These are phyloP conservation scores for Myripristis jacobus DNA, from an alignment of 2,797 vertebrate genomes.

Conservation along the genomic window DNA sequence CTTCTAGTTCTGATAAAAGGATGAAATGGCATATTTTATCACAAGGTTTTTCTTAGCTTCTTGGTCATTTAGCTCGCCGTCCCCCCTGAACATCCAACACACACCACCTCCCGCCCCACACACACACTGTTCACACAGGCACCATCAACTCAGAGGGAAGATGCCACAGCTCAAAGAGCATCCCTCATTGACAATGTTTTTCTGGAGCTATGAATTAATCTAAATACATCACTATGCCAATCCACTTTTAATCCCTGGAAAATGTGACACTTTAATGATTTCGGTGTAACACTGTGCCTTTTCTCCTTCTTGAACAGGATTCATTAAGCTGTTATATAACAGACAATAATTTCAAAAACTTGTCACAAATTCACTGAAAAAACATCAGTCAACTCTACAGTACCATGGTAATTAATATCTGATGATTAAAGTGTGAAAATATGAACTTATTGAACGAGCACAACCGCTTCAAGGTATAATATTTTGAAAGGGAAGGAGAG, in stretches of 20 bases:
- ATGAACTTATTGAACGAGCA: background rate
- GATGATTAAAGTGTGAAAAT: constrained; percentile 3
- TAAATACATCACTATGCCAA: too few species aligned
- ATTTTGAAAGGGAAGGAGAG: background rate
- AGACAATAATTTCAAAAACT: too few species aligned
- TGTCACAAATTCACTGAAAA: background rate
- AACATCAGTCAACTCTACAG: background rate
- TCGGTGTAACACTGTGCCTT: background rate
- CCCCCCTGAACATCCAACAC: too few species aligned
- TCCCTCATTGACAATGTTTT: too few species aligned
- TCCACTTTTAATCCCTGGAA: background rate
- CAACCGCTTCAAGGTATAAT: constrained; percentile 9
- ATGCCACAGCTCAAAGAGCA: too few species aligned
- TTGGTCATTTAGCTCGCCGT: too few species aligned
- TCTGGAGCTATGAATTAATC: too few species aligned
- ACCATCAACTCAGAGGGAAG: too few species aligned
- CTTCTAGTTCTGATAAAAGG: background rate
- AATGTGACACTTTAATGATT: background rate
- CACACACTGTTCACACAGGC: too few species aligned
- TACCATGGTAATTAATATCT: background rate
- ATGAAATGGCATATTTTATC: background rate
- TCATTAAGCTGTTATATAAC: too few species aligned
- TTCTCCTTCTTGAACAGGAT: background rate
- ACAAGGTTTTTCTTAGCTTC: too few species aligned
- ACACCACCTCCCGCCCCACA: too few species aligned